Percentiles rank a stretch among this genome's conserved stretches.
Conservation (phyloP, 2,888 invertebrate genomes). For the Hirtodrosophila confusa region DNA sequence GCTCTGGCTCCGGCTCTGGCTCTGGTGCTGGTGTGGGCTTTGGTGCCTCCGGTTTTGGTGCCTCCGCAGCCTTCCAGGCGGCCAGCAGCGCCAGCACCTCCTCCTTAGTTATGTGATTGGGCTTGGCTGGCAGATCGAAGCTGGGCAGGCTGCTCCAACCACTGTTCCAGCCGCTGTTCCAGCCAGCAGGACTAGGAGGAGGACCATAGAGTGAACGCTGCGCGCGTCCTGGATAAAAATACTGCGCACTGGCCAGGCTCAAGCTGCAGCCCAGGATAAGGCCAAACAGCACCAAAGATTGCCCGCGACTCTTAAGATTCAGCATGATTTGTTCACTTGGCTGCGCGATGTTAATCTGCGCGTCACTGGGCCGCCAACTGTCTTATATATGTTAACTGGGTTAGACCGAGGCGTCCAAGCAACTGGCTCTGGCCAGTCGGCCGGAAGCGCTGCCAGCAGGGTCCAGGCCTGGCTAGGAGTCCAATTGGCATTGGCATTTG, state of each 20-base stretch:
- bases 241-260: constrained; percentile 48
- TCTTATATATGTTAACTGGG: constrained; percentile 61
- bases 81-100: constrained; percentile 78
- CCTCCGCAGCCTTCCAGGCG: constrained; percentile 75
- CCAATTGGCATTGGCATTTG: constrained; percentile 73
- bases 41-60: constrained; percentile 33
- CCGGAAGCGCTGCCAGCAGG: constrained; percentile 23
- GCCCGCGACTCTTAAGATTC: constrained; percentile 22
- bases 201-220: constrained; percentile 32
- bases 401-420: constrained; percentile 11
- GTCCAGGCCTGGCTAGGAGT: constrained; percentile 1
- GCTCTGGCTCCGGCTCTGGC: constrained; percentile 77
- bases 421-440: background rate
- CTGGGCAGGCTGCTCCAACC: constrained; percentile 56
- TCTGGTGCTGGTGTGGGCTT: constrained; percentile 77
- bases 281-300: constrained; percentile 28
- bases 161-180: constrained; percentile 52
- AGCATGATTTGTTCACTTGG: constrained; percentile 33
- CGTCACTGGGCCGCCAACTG: constrained; percentile 19
- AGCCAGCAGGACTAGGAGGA: constrained; percentile 25
- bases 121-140: constrained; percentile 42
- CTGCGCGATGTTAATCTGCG: constrained; percentile 55
- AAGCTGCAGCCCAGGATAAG: constrained; percentile 32
- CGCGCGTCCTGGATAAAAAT: constrained; percentile 23
- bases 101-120: constrained; percentile 74